A percentile compares a stretch with the other conserved stretches of the same genome.
These are phyloP conservation scores for Nothocercus nigrocapillus DNA, from an alignment of 2,113 vertebrate species.

Conservation along the genomic window DNA sequence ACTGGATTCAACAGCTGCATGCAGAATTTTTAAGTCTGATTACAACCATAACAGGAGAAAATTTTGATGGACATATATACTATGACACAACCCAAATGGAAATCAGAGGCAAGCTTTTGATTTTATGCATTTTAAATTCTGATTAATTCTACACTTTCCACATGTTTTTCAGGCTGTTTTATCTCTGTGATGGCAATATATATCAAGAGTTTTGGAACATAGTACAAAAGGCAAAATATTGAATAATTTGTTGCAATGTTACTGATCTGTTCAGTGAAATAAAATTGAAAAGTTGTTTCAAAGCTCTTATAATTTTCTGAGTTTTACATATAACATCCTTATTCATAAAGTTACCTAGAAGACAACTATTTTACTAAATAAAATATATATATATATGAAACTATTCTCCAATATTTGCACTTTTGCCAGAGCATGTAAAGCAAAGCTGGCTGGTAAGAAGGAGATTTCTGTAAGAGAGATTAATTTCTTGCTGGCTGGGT, in stretches of 20 bases:
- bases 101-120: neutral
- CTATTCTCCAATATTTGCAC: neutral
- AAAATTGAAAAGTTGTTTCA: neutral
- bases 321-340: neutral
- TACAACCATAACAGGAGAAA: neutral
- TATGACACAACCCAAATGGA: neutral
- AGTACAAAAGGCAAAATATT: neutral
- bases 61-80: neutral
- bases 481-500: neutral
- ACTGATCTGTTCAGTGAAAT: neutral
- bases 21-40: rapidly evolving
- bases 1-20: neutral
- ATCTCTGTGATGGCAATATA: neutral
- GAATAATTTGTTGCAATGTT: neutral
- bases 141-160: neutral
- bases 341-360: neutral
- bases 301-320: neutral
- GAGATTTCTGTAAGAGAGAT: neutral
- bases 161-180: neutral
- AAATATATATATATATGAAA: too few relatives aligned
- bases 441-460: neutral
- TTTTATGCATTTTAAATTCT: neutral
- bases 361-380: neutral
- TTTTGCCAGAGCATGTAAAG: neutral
- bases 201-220: neutral